Base-by-base conservation (phyloP, 2,888 invertebrate genomes). In the Lordiphosa fenestrarum region DNA sequence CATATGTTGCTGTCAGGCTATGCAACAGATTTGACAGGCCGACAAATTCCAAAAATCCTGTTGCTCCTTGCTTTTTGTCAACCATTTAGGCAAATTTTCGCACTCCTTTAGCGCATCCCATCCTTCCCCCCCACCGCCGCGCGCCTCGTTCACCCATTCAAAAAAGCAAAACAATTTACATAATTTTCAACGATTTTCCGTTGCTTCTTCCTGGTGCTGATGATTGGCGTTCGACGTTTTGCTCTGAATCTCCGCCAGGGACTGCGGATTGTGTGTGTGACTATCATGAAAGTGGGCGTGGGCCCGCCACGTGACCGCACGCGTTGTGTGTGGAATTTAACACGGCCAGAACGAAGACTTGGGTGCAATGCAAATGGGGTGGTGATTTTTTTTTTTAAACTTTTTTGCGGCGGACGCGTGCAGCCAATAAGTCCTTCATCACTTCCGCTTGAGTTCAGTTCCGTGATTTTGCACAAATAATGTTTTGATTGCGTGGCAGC, bases 371-470 rank as follows among this genome's bases (percentile, higher is more conserved):
- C 56, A 60, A 73, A 81, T 73, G 74, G 23, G 30, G 15, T 19
- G 30, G 19, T 19, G 30, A 33, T 55, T 56, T 55, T 53, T 53
- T 75, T 82, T 66, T 75, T 83, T 71, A 65, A 71, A 69, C 60
- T 68, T 78, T 78, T 12, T 21, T 39, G 15, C 47, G 35, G 30
- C 35, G 53, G 53, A 42, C 65, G 44, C 87, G 87, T 87, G 87
- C 83, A 85, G 85, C 85, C 87, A 87, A 87, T 87, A 85, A 87
- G 84, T 81, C 80, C 86, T 87, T 87, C 86, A 87, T 87, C 87
- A 86, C 87, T 87, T 87, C 87, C 87, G 86, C 85, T 75, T 86
- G 77, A 85, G 82, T 87, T 84, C 86, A 86, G 76, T 66, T 82
- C 74, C 85, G 86, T 86, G 87, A 86, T 86, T 86, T 76, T 68